Conservation (phyloP, 1,140 invertebrate genomes). For the Cyclargus thomasi region DNA sequence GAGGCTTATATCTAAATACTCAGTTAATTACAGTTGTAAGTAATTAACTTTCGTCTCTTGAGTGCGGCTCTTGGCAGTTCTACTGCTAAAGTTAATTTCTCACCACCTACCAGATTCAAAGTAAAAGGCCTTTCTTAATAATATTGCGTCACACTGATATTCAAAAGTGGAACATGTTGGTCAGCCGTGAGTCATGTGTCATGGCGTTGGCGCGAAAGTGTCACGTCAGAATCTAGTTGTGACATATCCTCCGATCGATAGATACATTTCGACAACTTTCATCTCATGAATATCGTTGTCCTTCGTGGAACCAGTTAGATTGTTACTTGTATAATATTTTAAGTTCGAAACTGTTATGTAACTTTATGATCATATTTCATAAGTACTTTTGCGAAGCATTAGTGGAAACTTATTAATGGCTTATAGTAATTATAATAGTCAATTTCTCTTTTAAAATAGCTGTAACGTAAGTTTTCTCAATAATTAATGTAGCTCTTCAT, state of each 20-base stretch:
- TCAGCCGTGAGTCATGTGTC: not conserved
- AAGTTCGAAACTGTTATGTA: not conserved
- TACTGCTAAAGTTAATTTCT: not conserved
- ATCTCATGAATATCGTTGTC: not conserved
- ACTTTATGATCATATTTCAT: no score
- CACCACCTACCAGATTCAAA: not conserved
- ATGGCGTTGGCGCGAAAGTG: constrained; percentile 10
- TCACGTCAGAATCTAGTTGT: constrained; percentile 7
- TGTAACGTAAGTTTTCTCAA: no score
- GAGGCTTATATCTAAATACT: no score
- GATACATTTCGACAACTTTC: not conserved
- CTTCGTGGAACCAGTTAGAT: not conserved
- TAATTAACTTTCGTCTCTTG: no score
- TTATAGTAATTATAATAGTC: no score
- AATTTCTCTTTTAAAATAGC: no score
- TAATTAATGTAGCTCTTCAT: no score
- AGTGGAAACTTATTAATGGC: no score
- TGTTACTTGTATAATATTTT: not conserved
- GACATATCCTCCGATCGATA: constrained; percentile 3
- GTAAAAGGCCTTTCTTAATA: constrained; percentile 12
- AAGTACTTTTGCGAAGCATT: no score
- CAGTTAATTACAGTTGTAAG: no score
- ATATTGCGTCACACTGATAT: constrained; percentile 5
- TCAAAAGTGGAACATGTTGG: constrained; percentile 6
- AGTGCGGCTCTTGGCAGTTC: no score